Base-by-base conservation (phyloP, 2,888 invertebrate species). In the Eristalinus sepulchralis region DNA sequence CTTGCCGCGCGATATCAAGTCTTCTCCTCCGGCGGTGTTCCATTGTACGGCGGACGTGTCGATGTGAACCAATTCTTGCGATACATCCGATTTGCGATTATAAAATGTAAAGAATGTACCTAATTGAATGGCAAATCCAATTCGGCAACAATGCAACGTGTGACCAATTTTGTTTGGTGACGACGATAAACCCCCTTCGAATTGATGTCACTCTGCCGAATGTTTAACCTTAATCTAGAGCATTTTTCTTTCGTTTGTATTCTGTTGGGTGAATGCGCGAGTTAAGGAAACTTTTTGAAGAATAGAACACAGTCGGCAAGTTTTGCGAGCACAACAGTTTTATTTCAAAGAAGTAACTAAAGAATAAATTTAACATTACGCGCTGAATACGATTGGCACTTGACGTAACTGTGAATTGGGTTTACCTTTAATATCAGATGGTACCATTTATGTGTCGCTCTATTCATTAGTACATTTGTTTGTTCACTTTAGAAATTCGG, bases 1-100 rank as follows among this genome's bases (percentile, higher is more conserved):
- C 72, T 82, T 73, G 82, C 68, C 17, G 39, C 39, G 36, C 11
- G 11, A 72, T 82, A 77, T 55, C 60, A 77, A 85, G 68, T 77
- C 68, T 39, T 57, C 60, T n/a, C 66, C 20, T 36, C 60, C 31
- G 67, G 67, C 31, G 67, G 67, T 81, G 66, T 76, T 80, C 34
- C 71, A 9, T 57, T 67, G 36, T 80, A 47, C 10, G 13, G 24
- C 24, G 57, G 24, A 57, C 57, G 11, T 24, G 57, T 27, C 5
- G 24, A 10, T n/a, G 6, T 64, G 68, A 79, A 63, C 59, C 39
- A 53, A 83, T 36, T 64, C 27, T 71, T 34, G 59, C 39, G 55
- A 76, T 60, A 64, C 31, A 59, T 63, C 36, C 31, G 63, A 59
- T 64, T 9, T 24, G 24, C 33, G n/a, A 53, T 24, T 36, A 53